phyloP scores from a whole-genome alignment of 1,140 invertebrate species.

The Diplogasteroides magnus region DNA sequence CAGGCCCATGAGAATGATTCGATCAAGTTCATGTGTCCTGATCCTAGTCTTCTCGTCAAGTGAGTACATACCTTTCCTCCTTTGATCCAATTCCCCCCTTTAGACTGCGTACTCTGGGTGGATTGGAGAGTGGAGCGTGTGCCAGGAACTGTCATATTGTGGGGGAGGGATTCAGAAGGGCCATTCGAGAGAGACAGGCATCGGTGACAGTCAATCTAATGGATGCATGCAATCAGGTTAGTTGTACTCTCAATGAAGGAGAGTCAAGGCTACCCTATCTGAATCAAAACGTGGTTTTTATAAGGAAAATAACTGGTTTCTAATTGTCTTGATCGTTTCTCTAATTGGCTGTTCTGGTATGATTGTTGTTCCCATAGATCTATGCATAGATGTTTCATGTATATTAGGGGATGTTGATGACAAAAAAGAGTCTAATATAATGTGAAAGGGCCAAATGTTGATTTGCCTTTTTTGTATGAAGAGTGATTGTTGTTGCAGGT shows the following conservation, averaged over 20 bases:
- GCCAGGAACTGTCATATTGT: conserved; percentile 61
- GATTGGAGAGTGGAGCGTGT: conserved; percentile 62
- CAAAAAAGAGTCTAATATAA: too few relatives aligned
- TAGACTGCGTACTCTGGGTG: conserved; percentile 60
- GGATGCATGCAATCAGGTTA: conserved; percentile 64
- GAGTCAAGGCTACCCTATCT: too few relatives aligned
- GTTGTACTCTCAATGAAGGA: too few relatives aligned
- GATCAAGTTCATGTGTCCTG: conserved; percentile 8
- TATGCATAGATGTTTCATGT: too few relatives aligned
- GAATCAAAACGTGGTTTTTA: too few relatives aligned
- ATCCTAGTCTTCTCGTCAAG: conserved; percentile 15
- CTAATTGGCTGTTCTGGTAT: too few relatives aligned
- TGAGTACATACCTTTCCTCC: not conserved
- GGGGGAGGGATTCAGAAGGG: conserved; percentile 58
- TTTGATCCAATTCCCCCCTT: conserved; percentile 57
- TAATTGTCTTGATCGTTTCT: too few relatives aligned
- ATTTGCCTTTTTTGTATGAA: too few relatives aligned
- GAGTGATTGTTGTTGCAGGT: not conserved
- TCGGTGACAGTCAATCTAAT: conserved; percentile 43
- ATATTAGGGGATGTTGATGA: too few relatives aligned
- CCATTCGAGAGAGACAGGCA: not conserved
- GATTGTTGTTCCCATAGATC: too few relatives aligned
- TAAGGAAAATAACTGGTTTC: too few relatives aligned
- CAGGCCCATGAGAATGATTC: conserved; percentile 2
- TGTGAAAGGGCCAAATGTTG: too few relatives aligned